Percentiles rank a stretch among this genome's conserved stretches.
phyloP scores from a whole-genome alignment of 2,113 vertebrate genomes.

The Corythornis cristatus region DNA sequence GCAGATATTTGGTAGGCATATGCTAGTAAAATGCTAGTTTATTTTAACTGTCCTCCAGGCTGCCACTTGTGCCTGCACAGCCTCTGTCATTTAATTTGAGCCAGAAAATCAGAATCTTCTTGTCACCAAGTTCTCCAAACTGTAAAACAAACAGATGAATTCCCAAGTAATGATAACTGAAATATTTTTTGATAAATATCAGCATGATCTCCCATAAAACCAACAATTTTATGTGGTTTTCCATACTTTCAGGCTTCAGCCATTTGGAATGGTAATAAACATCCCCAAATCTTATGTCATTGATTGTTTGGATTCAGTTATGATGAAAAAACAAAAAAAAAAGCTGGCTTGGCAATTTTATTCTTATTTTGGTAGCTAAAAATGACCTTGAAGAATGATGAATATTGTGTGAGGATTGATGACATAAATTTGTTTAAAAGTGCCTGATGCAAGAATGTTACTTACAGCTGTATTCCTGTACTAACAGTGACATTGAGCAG shows the following conservation, averaged over 20 bases:
- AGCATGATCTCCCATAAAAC: neutral
- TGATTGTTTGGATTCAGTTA: constrained; percentile 15
- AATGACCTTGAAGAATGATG: constrained; percentile 75
- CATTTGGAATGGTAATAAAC: constrained; percentile 32
- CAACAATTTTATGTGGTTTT: neutral
- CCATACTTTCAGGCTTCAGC: neutral
- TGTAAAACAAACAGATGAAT: neutral
- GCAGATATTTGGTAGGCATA: neutral
- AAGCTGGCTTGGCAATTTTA: constrained; percentile 55
- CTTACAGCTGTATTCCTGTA: constrained; percentile 65
- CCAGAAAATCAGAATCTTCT: neutral
- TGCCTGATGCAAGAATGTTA: constrained; percentile 70
- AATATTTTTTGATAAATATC: neutral
- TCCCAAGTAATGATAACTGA: neutral
- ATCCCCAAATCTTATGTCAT: neutral
- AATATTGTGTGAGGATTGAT: constrained; percentile 66
- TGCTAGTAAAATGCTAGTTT: neutral
- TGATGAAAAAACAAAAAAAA: constrained; percentile 60
- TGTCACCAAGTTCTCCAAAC: neutral
- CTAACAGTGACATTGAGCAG: constrained; percentile 71
- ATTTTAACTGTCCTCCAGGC: neutral
- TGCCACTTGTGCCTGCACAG: neutral
- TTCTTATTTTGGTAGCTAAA: constrained; percentile 69
- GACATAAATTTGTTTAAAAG: constrained; percentile 77
- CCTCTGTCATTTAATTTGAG: neutral